phyloP scores from a whole-genome alignment of 2,888 invertebrate genomes.

The Pheosia gnoma region DNA sequence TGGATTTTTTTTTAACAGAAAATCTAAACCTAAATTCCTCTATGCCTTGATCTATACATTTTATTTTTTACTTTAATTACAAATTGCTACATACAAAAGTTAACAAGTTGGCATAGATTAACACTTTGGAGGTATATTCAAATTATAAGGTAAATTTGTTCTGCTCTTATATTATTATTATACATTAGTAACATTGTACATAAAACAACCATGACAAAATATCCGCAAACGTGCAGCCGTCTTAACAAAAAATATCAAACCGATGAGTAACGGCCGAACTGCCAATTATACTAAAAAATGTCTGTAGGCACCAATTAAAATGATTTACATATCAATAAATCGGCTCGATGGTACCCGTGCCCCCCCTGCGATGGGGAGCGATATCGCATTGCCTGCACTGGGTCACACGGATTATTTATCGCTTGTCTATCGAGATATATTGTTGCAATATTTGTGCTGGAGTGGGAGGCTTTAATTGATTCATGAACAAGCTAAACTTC shows the following conservation, averaged over 20 bases:
- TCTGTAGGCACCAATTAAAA: constrained; percentile 80
- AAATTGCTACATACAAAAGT: too few relatives aligned
- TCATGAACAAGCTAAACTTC: background rate
- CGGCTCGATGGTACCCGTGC: constrained; percentile 53
- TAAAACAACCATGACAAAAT: constrained; percentile 17
- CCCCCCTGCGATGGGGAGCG: constrained; percentile 32
- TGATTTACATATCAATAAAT: constrained; percentile 83
- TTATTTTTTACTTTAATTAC: too few relatives aligned
- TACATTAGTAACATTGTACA: too few relatives aligned
- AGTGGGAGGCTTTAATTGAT: background rate
- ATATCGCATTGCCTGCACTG: constrained; percentile 38
- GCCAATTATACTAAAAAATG: constrained; percentile 82
- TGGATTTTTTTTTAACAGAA: too few relatives aligned
- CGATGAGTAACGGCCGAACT: constrained; percentile 74
- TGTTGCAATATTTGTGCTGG: background rate
- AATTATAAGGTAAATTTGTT: too few relatives aligned
- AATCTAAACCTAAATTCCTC: too few relatives aligned
- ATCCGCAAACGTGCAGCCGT: constrained; percentile 23
- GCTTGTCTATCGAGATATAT: constrained; percentile 17
- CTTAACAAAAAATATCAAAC: constrained; percentile 42
- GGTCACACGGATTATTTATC: constrained; percentile 37
- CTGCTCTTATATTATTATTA: too few relatives aligned
- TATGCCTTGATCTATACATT: too few relatives aligned
- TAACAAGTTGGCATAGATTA: too few relatives aligned
- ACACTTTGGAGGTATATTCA: too few relatives aligned